A percentile compares a stretch with the other conserved stretches of the same genome.
phyloP scores from a whole-genome alignment of 2,113 vertebrate genomes.

The Falco punctatus region DNA sequence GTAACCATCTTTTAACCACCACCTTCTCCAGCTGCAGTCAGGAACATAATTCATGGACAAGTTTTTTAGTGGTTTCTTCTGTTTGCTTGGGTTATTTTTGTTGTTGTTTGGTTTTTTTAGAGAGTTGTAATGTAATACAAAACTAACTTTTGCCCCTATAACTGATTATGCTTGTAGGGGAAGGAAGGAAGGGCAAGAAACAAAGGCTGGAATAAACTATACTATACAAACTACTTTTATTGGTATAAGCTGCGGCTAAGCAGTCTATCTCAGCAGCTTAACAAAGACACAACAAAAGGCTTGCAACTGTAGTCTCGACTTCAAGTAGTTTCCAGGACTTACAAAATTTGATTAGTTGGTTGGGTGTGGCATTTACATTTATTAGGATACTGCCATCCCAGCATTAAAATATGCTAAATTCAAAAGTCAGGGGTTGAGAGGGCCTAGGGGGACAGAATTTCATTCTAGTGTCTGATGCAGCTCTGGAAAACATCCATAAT shows the following conservation, averaged over 20 bases:
- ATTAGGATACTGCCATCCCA: not conserved
- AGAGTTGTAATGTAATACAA: not conserved
- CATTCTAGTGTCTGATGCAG: not conserved
- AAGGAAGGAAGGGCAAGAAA: not conserved
- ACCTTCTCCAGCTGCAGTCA: not conserved
- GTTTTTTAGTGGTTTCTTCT: accelerated
- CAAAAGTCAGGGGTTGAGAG: accelerated
- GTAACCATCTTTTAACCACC: not conserved
- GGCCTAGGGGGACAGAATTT: not conserved
- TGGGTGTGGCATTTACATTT: not conserved
- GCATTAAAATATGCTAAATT: not conserved
- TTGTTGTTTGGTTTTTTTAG: not conserved
- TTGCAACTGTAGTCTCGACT: not conserved
- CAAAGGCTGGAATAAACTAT: not conserved
- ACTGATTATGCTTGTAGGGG: not conserved
- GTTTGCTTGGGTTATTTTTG: not conserved
- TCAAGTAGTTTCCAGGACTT: not conserved
- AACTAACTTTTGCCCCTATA: not conserved
- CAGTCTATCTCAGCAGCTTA: not conserved
- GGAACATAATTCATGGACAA: not conserved
- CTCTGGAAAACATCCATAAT: not conserved
- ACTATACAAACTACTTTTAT: not conserved
- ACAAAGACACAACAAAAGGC: not conserved
- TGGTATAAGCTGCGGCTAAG: not conserved
- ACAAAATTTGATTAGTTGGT: not conserved